Conservation (phyloP, 2,888 invertebrate genomes). For the Nymphalis urticae region DNA sequence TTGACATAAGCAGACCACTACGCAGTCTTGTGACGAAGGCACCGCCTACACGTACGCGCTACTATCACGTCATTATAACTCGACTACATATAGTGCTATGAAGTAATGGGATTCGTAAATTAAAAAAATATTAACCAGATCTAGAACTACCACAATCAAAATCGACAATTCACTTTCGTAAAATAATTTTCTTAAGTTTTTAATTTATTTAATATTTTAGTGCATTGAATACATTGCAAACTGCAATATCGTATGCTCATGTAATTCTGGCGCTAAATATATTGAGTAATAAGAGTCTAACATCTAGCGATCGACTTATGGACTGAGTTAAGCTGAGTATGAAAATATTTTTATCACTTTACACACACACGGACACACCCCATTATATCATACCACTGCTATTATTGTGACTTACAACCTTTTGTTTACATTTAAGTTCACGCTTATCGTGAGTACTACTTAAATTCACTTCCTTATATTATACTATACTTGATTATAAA, state of each 20-base stretch:
- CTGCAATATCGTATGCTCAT: too few relatives aligned
- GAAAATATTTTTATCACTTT: constrained; percentile 1
- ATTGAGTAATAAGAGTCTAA: too few relatives aligned
- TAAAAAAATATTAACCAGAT: neutral
- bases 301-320: neutral
- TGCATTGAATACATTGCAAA: too few relatives aligned
- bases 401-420: constrained; percentile 12
- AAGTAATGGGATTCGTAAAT: constrained; percentile 3
- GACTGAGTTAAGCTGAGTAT: neutral
- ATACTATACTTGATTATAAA: neutral
- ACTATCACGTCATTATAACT: neutral
- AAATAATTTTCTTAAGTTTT: neutral
- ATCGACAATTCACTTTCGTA: neutral
- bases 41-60: constrained; percentile 11
- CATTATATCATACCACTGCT: neutral
- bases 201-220: neutral
- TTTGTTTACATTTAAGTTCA: neutral
- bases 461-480: neutral
- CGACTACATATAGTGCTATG: neutral
- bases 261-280: too few relatives aligned
- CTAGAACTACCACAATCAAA: neutral
- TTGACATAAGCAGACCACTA: constrained; percentile 3
- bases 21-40: constrained; percentile 22
- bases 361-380: neutral
- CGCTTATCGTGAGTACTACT: neutral